Evolutionary conservation across 1,140 invertebrate species (phyloP).

Genomic region (Physella acuta): DNA sequence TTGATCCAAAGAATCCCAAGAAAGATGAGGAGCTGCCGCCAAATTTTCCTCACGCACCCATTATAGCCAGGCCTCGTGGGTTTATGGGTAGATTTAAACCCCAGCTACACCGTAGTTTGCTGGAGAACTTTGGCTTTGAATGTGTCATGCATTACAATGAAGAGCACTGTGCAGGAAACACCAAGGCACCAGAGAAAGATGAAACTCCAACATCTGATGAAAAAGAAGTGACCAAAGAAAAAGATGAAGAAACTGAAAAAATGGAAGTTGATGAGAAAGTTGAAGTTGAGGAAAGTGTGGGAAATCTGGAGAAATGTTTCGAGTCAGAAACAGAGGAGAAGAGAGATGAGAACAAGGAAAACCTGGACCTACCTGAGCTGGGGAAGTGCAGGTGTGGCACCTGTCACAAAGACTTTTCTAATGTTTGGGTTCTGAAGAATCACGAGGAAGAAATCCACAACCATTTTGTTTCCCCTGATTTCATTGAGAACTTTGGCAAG

Average conservation of each 20-base stretch:
- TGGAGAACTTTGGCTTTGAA: constrained; percentile 92
- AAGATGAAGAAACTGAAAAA: constrained; percentile 26
- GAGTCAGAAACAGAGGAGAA: constrained; percentile 32
- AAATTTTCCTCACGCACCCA: constrained; percentile 27
- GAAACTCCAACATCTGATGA: constrained; percentile 34
- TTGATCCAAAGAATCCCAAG: not conserved
- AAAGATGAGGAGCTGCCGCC: constrained; percentile 25
- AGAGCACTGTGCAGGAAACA: constrained; percentile 72
- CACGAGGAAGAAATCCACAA: constrained; percentile 94
- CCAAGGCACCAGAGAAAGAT: constrained; percentile 38
- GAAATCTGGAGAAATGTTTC: constrained; percentile 14
- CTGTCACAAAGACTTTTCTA: constrained; percentile 91
- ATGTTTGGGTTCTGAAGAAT: constrained; percentile 91
- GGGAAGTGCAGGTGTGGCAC: constrained; percentile 78
- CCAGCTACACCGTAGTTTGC: constrained; percentile 84
- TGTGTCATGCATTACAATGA: constrained; percentile 96
- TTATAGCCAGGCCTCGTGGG: constrained; percentile 64
- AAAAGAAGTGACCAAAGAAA: constrained; percentile 33
- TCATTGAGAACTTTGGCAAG: constrained; percentile 88
- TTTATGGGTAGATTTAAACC: constrained; percentile 62
- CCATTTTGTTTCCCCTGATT: constrained; percentile 83
- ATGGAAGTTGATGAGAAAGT: constrained; percentile 33
- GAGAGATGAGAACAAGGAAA: constrained; percentile 33
- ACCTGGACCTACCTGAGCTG: constrained; percentile 66
- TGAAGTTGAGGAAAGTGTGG: constrained; percentile 29